Evolutionary conservation across 2,113 vertebrate genomes (phyloP), one percentile per base, ranked within the genome.

Genomic region (Arvicanthis niloticus): DNA sequence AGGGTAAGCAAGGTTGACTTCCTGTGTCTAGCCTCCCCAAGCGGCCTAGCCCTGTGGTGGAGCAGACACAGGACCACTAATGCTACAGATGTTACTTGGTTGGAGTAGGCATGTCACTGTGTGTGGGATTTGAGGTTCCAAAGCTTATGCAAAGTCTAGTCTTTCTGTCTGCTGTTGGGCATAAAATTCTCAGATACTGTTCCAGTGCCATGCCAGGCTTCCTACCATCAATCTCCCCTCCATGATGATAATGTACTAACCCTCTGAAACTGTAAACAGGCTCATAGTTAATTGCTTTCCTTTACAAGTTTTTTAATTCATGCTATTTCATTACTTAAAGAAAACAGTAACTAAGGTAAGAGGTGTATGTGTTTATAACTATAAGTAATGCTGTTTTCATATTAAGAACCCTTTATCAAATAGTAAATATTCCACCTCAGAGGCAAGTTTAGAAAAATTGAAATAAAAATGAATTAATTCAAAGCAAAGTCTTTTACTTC

Each of bases 61-160:
- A 51, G 10, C 51, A 51, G 51, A 51, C 51, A 11, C 51, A 51
- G 10, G 10, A 51, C 10, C 10, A 51, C 1, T 51, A 51, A 51
- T 9, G 8, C 51, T 51, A 51, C 51, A 51, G 17, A 80, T 19
- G 8, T 56, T n/a, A 37, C 8, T 2, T 3, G 11, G 34, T 56
- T 56, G 34, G 17, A n/a, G 9, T 0, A 40, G 53, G 21, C 3
- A 22, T 40, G 21, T 9, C 26, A 17, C n/a, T 31, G 13, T 4
- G n/a, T 7, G 1, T 84, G 1, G 56, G 8, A 42, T 42, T 29
- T 84, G 24, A 42, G 22, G 2, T 62, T 62, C 7, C 7, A 84
- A 29, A 62, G 7, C 5, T n/a, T 62, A 60, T 62, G 21, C n/a
- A 24, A 16, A 24, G 10, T 24, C 12, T 7, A 26, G 22, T 26